Evolutionary conservation across 2,888 invertebrate species (phyloP), one percentile per base, ranked within the genome.

Genomic region (Monochamus alternatus): DNA sequence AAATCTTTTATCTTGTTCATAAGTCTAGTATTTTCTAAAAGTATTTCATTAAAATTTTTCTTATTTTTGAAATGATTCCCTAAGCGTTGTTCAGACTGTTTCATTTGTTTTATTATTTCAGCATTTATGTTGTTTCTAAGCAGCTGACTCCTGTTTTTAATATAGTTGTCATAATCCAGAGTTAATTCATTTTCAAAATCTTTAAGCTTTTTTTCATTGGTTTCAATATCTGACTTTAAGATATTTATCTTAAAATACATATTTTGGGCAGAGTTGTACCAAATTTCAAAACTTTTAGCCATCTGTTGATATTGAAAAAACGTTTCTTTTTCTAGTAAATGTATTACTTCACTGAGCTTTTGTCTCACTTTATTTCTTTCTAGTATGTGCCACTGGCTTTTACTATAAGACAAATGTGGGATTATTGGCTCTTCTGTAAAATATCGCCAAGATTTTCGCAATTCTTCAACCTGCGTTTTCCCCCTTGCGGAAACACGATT

Each of bases 341-440:
- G 90, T 67, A 75, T 81, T 8, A 79, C 58, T 59, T 78, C 74
- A 44, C 63, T 73, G 4, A 81, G 73, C 9, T 78, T 81, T 47
- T 81, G 94, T 12, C 94, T 93, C n/a, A 95, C 93, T 88, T 95
- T 91, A 84, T 93, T 94, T 84, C 95, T 92, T 90, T 98, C 98
- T 81, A 98, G 91, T 82, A 97, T 95, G 90, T 98, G 98, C 87
- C 98, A 97, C 90, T 98, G 98, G 89, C 98, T 97, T 88, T 98
- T 98, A 88, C 98, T 97, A 89, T 96, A 97, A 0, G 97, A 96
- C 10, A 98, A 91, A 81, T 94, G 94, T 82, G 96, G 92, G 38
- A 97, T 96, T 22, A 96, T 96, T 82, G 96, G 92, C 90, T 97
- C 96, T 4, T 97, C 91, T 76, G 97, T 91, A 81, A 97, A 91